These are phyloP conservation scores for Lysandra coridon DNA, from an alignment of 2,888 invertebrate genomes.

Conservation along the genomic window DNA sequence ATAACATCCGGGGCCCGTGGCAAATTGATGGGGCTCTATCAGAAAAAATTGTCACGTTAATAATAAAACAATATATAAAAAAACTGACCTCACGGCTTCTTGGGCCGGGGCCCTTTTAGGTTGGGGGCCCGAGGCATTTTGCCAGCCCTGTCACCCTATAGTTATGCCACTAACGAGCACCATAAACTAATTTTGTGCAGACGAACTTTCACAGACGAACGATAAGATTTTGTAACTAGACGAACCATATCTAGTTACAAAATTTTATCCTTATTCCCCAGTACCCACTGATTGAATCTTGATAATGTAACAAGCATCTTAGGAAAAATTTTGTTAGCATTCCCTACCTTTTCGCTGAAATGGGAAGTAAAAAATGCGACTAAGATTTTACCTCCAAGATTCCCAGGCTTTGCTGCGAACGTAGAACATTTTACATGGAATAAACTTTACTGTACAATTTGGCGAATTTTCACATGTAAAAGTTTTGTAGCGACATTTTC, in stretches of 20 bases:
- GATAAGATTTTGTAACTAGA: too few relatives aligned
- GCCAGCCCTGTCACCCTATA: too few relatives aligned
- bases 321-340: not conserved
- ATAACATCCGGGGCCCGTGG: too few relatives aligned
- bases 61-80: too few relatives aligned
- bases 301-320: slow-evolving; percentile 2
- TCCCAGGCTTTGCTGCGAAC: not conserved
- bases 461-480: not conserved
- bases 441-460: not conserved
- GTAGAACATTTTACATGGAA: not conserved
- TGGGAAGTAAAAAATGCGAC: not conserved
- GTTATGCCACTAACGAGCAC: too few relatives aligned
- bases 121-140: too few relatives aligned
- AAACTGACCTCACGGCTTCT: too few relatives aligned
- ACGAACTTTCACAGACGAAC: too few relatives aligned
- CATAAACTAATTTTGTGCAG: too few relatives aligned
- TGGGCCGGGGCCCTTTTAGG: too few relatives aligned
- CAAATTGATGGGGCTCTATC: too few relatives aligned
- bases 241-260: not conserved
- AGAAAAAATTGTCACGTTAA: too few relatives aligned
- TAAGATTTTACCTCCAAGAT: slow-evolving; percentile 13
- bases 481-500: not conserved
- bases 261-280: not conserved
- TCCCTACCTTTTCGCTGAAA: not conserved
- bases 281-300: not conserved